Evolutionary conservation across 2,797 vertebrate species (phyloP), one percentile per base, ranked within the genome.

Genomic region (Scolopax bukidnonensis): DNA sequence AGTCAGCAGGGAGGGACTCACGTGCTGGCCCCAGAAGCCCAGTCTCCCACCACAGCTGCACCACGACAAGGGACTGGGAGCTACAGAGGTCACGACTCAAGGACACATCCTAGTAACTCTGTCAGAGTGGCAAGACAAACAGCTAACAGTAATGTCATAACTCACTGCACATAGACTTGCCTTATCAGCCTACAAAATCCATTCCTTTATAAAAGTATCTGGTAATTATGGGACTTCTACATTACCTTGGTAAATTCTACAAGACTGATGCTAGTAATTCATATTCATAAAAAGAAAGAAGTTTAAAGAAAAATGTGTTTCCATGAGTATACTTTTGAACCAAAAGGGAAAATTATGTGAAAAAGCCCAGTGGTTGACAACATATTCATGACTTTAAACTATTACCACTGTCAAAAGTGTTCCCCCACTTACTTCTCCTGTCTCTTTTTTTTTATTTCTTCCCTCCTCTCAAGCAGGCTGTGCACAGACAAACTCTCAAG

Each of bases 141-240:
- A 56, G 8, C 16, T 33, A 50, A n/a, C 14, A 33, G 9, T 23
- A 40, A 67, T 12, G 17, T 53, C 61, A 36, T 53, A 70, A 51
- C 17, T 5, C 43, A 30, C 25, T 13, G 17, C 24, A 50, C 0
- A 0, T 4, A 68, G 40, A 11, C 13, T 54, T 82, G 9, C 19
- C 6, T 1, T 8, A 32, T 32, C 23, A 56, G 13, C 16, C n/a
- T 3, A 53, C 8, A 88, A 68, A 87, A 88, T 30, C 43, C 0
- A 25, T 32, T 73, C 6, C 8, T 76, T 70, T 40, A 6, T 50
- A 71, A 56, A 59, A 68, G 16, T 12, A 47, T 12, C 3, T 57
- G 30, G 15, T 47, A 54, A 78, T 63, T 75, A 70, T 3, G 4
- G 27, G 43, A n/a, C 30, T 59, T 40, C 6, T 59, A 14, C 19